Evolutionary conservation across 2,888 invertebrate genomes (phyloP), one percentile per base, ranked within the genome.

Genomic region (Allophyes oxyacanthae): DNA sequence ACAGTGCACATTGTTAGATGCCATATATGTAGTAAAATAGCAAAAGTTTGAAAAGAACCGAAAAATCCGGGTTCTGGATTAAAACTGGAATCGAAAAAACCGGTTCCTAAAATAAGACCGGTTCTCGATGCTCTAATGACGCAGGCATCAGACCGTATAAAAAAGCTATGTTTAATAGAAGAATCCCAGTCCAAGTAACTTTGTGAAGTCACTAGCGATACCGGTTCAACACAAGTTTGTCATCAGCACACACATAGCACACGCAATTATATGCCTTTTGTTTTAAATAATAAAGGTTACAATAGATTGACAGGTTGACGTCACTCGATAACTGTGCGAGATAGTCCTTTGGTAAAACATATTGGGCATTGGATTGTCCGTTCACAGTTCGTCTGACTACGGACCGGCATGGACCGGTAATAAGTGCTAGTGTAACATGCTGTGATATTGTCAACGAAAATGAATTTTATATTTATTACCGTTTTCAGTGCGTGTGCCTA

Each of bases 401-500:
- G 37, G 54, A 33, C 40, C 46, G 43, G 48, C 38, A 30, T 55
- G 57, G 62, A 60, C 73, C 73, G 25, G 40, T 51, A 11, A 0
- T n/a, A n/a, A n/a, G 64, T 67, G 60, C 34, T 38, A 28, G 64
- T 71, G 64, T 63, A 52, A 52, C 49, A 43, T 67, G 62, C 52
- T 64, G 76, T 76, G 75, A 75, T 52, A 60, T 28, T 34, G 36
- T 11, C 6, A 40, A 20, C 44, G 53, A 52, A 64, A 58, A 76
- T 75, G 75, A 58, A 55, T 20, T 36, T 64, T 38, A 33, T 60
- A 46, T 11, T 72, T 40, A 33, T 72, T 42, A 65, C 65, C 14
- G 32, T 75, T 11, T 34, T 80, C 10, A 57, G 69, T 13, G 51
- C 67, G 8, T 71, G 57, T 48, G 54, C 74, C 49, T 75, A 71